These are phyloP conservation scores for Drosophila rhopaloa DNA, from an alignment of 1,140 invertebrate genomes.

Conservation along the genomic window DNA sequence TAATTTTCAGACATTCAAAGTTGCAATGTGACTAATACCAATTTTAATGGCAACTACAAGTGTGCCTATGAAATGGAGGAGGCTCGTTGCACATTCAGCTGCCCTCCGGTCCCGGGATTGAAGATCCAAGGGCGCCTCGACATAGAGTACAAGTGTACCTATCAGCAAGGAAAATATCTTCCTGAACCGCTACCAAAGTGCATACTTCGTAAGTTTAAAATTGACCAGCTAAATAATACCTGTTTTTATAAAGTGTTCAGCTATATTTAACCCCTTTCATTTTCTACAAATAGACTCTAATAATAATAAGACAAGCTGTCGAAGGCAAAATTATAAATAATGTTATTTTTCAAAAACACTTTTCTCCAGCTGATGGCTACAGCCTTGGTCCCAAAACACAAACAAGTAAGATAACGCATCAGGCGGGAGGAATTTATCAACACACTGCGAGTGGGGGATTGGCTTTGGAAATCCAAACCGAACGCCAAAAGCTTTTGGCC, in stretches of 20 bases:
- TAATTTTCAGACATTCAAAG: conserved; percentile 42
- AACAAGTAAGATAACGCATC: conserved; percentile 21
- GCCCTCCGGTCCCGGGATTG: conserved; percentile 86
- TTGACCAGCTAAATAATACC: too few species aligned
- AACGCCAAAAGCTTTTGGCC: conserved; percentile 64
- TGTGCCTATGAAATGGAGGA: conserved; percentile 87
- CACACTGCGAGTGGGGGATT: conserved; percentile 38
- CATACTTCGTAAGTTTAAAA: conserved; percentile 86
- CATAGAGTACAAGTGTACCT: conserved; percentile 89
- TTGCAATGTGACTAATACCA: conserved; percentile 73
- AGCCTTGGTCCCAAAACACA: conserved; percentile 36
- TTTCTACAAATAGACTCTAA: too few species aligned
- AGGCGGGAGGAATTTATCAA: conserved; percentile 40
- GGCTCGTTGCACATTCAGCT: conserved; percentile 88
- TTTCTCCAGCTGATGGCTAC: conserved; percentile 61
- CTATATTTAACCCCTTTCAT: too few species aligned
- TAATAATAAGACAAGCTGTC: too few species aligned
- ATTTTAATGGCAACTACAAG: conserved; percentile 91
- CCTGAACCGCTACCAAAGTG: conserved; percentile 91
- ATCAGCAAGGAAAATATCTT: conserved; percentile 88
- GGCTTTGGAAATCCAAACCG: conserved; percentile 43
- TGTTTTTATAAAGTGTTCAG: too few species aligned
- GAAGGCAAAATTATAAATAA: neutral
- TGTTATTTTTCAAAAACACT: neutral
- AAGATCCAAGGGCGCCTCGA: conserved; percentile 85